Base-by-base conservation (phyloP, 2,797 vertebrate genomes). In the Sparidentex hasta region DNA sequence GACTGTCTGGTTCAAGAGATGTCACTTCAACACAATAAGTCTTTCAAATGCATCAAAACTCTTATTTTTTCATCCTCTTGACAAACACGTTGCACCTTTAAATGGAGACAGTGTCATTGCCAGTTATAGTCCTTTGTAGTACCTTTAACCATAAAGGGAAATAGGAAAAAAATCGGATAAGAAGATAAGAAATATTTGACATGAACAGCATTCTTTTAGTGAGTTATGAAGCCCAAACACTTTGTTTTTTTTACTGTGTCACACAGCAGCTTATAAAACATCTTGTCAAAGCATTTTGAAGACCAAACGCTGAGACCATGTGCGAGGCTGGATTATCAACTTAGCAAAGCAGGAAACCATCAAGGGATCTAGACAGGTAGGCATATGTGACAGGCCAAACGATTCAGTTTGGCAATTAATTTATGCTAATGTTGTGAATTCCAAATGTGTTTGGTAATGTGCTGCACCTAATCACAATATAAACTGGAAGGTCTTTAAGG, bases 261-360 rank as follows among this genome's bases (percentile, higher is more conserved):
- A 63, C 16, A 50, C 27, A 61, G 61, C 1, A 11, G 5, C 2
- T 8, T 1, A 47, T 16, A 38, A 38, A 51, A 46, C 23, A 27
- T n/a, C 13, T 51, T 8, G 2, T 52, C 20, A 76, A 57, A 70
- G 11, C 25, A 55, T 20, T 51, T 27, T 65, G 12, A 14, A 17
- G n/a, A 59, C n/a, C 9, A 12, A 65, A 76, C 52, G 2, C 17
- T 50, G 46, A 67, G 41, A n/a, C n/a, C 27, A 55, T 56, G 44
- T 51, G n/a, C 27, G 23, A 38, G 48, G 47, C 59, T 78, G 48
- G 33, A 66, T 74, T 44, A 64, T 70, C 21, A 71, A 21, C 50
- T 55, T 25, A 25, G 38, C 50, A 66, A 54, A 41, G 33, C 29
- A 52, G n/a, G 38, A 16, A 66, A 13, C 38, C 55, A 11, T 38